Evolutionary conservation across 2,888 invertebrate genomes (phyloP).

Genomic region (Hoplodrina blanda): DNA sequence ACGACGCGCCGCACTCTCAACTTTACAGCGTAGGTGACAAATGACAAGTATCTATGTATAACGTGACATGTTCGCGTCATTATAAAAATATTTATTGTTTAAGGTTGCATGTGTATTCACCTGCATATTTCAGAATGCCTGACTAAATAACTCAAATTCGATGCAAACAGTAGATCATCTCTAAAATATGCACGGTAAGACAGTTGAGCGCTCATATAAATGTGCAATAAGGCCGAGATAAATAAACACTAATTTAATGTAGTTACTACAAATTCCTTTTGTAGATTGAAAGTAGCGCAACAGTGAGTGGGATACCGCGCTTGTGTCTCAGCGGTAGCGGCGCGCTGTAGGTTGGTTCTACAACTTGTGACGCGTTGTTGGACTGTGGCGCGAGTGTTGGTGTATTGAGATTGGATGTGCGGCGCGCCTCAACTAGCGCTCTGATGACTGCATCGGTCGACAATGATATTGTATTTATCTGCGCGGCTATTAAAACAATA

Average conservation of each 20-base stretch:
- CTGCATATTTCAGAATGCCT: too few species aligned
- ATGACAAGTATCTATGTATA: neutral
- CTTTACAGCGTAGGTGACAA: neutral
- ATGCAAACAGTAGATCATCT: neutral
- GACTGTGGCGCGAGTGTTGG: too few species aligned
- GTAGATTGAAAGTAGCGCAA: too few species aligned
- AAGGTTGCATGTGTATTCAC: too few species aligned
- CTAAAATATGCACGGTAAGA: slow-evolving; percentile 1
- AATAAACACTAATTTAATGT: too few species aligned
- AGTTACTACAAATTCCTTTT: too few species aligned
- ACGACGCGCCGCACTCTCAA: slow-evolving; percentile 11
- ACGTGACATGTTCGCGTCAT: too few species aligned
- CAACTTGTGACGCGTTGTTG: too few species aligned
- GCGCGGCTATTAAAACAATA: slow-evolving; percentile 9
- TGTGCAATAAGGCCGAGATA: too few species aligned
- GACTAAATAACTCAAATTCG: neutral
- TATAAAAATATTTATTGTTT: too few species aligned
- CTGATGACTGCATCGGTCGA: neutral
- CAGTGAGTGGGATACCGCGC: too few species aligned
- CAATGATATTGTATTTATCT: neutral
- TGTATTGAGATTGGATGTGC: slow-evolving; percentile 3
- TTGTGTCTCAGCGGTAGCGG: neutral
- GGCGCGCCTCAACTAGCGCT: neutral
- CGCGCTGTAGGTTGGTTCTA: neutral
- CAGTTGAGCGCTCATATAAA: too few species aligned